Base-by-base conservation (phyloP, 2,797 vertebrate genomes). In the Mus caroli region DNA sequence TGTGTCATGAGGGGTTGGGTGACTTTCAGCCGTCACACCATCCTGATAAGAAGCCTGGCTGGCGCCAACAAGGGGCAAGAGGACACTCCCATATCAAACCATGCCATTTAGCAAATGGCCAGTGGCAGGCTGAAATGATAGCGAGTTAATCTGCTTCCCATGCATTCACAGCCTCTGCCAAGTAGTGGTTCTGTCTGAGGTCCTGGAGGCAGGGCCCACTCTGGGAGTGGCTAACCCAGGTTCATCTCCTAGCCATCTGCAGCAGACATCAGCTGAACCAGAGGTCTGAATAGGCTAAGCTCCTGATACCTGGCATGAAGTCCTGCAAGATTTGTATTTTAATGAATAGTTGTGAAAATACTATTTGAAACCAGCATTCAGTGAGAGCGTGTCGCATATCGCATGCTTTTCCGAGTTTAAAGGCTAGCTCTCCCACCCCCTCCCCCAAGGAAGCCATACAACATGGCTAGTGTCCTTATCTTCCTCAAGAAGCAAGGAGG, bases 61-160 rank as follows among this genome's bases (percentile, higher is more conserved):
- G 95, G 94, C 64, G 69, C 84, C 40, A 9, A 54, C 60, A 77
- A 10, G 2, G 28, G 50, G 9, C 34, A 0, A n/a, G 37, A 82
- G 82, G 83, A 54, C 84, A 52, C 79, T 73, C 20, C 76, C 76
- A 8, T 94, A 95, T 97, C 96, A 92, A 95, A 90, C 79, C 50
- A 50, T 95, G 93, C 94, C 62, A 9, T 84, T 96, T 86, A 96
- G 94, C 94, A 88, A 75, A 96, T 78, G 91, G 86, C 54, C 24
- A 0, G 94, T 54, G 84, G 90, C 92, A 64, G 88, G 90, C 93
- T 24, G 88, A 46, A 43, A 54, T 31, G 94, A 94, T 37, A 93
- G 90, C 1, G 0, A 78, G 54, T 78, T 96, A 2, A 93, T 97
- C 93, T 94, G 90, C 71, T 95, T 93, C 83, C 93, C 67, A 15